phyloP scores from a whole-genome alignment of 2,797 vertebrate species.

The Channallabes apus region DNA sequence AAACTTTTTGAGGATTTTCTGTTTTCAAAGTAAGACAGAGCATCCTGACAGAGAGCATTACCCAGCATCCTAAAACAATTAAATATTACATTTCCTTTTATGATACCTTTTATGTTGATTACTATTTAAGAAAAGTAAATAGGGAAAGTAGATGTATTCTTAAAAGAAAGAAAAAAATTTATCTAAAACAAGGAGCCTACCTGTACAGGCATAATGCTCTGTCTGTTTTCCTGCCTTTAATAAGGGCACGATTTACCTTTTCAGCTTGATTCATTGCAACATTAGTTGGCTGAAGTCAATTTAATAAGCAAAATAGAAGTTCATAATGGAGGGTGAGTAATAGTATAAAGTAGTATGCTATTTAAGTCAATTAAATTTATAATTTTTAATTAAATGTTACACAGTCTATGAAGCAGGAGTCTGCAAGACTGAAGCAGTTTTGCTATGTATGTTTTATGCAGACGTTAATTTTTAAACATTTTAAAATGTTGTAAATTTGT shows the following conservation, averaged over 20 bases:
- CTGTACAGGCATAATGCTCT: neutral
- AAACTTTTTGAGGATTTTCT: neutral
- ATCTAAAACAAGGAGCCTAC: neutral
- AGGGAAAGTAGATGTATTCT: neutral
- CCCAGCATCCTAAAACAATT: neutral
- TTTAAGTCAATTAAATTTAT: neutral
- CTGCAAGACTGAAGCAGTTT: constrained; percentile 29
- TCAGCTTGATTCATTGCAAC: neutral
- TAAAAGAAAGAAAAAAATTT: neutral
- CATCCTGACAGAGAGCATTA: no score
- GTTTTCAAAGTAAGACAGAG: neutral
- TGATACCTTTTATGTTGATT: neutral
- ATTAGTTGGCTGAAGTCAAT: neutral
- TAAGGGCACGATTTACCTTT: neutral
- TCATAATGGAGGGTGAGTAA: constrained; percentile 1
- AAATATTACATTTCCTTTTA: neutral
- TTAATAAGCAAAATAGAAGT: constrained; percentile 16
- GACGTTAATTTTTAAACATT: constrained; percentile 54
- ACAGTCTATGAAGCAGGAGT: constrained; percentile 17
- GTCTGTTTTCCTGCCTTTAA: neutral
- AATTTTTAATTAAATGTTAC: constrained; percentile 40
- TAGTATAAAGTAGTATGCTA: constrained; percentile 29
- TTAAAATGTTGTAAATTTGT: constrained; percentile 60
- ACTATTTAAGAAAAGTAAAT: neutral
- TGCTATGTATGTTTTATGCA: constrained; percentile 85